Evolutionary conservation across 2,113 vertebrate genomes (phyloP).

Genomic region (Epinephelus lanceolatus): DNA sequence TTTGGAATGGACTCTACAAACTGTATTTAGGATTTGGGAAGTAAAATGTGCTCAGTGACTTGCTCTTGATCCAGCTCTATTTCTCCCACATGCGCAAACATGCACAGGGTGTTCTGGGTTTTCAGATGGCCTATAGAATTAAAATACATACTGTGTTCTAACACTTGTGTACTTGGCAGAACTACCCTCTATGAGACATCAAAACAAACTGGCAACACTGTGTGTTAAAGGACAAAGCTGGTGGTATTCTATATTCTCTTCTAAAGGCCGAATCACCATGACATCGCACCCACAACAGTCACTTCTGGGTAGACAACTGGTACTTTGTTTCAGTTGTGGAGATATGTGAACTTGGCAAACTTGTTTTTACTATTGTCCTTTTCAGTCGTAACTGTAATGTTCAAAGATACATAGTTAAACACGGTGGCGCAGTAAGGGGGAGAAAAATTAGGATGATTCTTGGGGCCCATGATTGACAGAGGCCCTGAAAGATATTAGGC

Average conservation of each 20-base stretch:
- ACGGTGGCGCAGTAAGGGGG: too few relatives aligned
- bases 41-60: slow-evolving; percentile 9
- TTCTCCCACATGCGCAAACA: not conserved
- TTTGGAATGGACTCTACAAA: slow-evolving; percentile 30
- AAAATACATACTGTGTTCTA: not conserved
- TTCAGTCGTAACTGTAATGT: too few relatives aligned
- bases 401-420: too few relatives aligned
- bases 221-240: not conserved
- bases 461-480: too few relatives aligned
- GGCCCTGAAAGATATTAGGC: too few relatives aligned
- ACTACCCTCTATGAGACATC: not conserved
- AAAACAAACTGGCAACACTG: not conserved
- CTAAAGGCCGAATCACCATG: too few relatives aligned
- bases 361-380: too few relatives aligned
- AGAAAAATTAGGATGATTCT: too few relatives aligned
- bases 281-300: too few relatives aligned
- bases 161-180: not conserved
- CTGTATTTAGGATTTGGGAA: not conserved
- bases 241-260: not conserved
- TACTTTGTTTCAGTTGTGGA: too few relatives aligned
- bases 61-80: not conserved
- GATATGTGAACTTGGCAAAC: too few relatives aligned
- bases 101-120: not conserved
- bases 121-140: slow-evolving; percentile 4
- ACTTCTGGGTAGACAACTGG: too few relatives aligned